Evolutionary conservation across 2,113 vertebrate genomes (phyloP).

Genomic region (Nanger granti): DNA sequence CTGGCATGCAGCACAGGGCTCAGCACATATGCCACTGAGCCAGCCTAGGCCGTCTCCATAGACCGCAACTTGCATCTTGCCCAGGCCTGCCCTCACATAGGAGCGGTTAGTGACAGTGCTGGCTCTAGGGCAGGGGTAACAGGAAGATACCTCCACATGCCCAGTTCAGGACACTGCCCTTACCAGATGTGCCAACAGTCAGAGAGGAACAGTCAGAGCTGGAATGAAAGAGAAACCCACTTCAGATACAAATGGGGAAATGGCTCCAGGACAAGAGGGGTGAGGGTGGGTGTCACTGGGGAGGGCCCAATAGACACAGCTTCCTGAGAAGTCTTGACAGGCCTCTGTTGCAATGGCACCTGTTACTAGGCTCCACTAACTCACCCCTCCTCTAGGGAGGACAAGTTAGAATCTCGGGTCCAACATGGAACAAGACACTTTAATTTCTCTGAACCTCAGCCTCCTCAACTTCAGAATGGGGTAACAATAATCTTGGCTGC

Average conservation of each 20-base stretch:
- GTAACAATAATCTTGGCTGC: background rate
- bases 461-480: background rate
- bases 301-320: background rate
- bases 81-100: background rate
- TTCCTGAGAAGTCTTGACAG: background rate
- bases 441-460: background rate
- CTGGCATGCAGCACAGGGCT: background rate
- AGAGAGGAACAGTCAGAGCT: background rate
- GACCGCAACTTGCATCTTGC: background rate
- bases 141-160: background rate
- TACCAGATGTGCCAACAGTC: background rate
- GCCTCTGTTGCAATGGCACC: background rate
- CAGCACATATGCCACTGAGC: background rate
- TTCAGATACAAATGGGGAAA: constrained; percentile 56
- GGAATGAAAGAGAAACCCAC: constrained; percentile 43
- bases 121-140: background rate
- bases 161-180: background rate
- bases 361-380: background rate
- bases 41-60: background rate
- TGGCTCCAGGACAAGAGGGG: background rate
- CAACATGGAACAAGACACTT: background rate
- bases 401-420: background rate
- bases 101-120: background rate
- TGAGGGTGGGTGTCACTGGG: too few species aligned
- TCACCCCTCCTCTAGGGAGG: background rate